These are phyloP conservation scores for Micronycteris hirsuta DNA, from an alignment of 2,113 vertebrate genomes.

Conservation along the genomic window DNA sequence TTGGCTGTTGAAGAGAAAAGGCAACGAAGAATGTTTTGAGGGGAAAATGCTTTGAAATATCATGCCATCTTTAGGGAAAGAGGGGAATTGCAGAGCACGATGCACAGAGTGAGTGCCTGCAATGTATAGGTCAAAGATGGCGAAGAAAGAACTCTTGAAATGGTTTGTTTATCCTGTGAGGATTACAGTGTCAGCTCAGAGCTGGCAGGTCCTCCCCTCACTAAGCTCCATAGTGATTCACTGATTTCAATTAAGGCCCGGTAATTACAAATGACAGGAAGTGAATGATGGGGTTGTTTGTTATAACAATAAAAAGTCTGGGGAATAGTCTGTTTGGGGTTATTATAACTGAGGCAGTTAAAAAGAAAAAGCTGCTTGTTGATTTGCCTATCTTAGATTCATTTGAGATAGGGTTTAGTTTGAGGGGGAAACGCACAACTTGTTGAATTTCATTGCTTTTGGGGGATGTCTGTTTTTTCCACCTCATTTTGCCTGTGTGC, in stretches of 20 bases:
- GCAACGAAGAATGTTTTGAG: neutral
- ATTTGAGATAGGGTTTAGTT: neutral
- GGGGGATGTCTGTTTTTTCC: neutral
- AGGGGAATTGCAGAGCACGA: neutral
- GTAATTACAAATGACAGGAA: conserved; percentile 78
- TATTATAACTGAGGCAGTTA: conserved; percentile 74
- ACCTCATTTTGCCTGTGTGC: neutral
- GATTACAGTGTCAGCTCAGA: conserved; percentile 82
- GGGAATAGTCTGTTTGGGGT: conserved; percentile 78
- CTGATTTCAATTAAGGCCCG: conserved; percentile 78
- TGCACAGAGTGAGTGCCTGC: no score
- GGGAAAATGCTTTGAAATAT: conserved; percentile 24
- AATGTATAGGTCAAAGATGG: neutral
- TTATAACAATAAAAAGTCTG: conserved; percentile 79
- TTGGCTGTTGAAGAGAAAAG: neutral
- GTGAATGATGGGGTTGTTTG: conserved; percentile 90
- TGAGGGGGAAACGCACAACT: neutral
- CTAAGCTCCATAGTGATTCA: conserved; percentile 69
- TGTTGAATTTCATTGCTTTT: neutral
- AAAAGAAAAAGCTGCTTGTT: conserved; percentile 41
- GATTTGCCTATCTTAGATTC: neutral
- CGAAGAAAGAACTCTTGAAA: neutral
- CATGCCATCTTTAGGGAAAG: conserved; percentile 21
- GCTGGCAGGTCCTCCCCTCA: neutral
- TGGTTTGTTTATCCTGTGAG: neutral